Base-by-base conservation (phyloP, 2,888 invertebrate species). In the Xestoiulus laeticollis region DNA sequence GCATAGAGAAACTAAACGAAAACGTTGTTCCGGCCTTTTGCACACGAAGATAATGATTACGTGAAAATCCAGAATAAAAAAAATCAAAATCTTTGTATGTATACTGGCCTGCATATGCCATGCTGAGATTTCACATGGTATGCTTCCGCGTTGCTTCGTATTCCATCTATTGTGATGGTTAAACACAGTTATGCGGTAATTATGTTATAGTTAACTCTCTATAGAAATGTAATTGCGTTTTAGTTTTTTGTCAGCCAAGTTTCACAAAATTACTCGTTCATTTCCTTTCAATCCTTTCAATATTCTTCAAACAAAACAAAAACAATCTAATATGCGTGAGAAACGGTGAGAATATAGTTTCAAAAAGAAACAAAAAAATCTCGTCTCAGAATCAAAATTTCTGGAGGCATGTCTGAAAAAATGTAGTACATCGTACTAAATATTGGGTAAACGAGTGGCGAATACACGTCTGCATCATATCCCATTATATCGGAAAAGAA, bases 1-100 rank as follows among this genome's bases (percentile, higher is more conserved):
- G 78, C 26, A 78, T 78, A 78, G 30, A 78, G 30, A 78, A 30
- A 78, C 78, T 30, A 78, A 78, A 78, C 30, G 78, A 78, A 78
- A 78, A 78, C 78, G 30, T 16, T 78, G 78, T 78, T 78, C 78
- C 78, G 30, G 78, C 30, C 78, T 78, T 78, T 78, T 78, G 78
- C 78, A 32, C 78, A 78, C 78, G 78, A 78, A 78, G 78, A 78
- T 78, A 30, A 30, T 78, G 78, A 78, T 78, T 78, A 78, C 78
- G 78, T 30, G 78, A 78, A 78, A 78, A 78, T 78, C 30, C 16
- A 78, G 78, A 16, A 30, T 78, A 26, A 14, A 78, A 68, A 68
- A 78, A 78, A 26, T 78, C 16, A 30, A 30, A 38, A 78, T 78
- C 78, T 78, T 32, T 32, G 30, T 78, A 78, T 30, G 30, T 30